Evolutionary conservation across 1,140 invertebrate species (phyloP).

Genomic region (Arion vulgaris): DNA sequence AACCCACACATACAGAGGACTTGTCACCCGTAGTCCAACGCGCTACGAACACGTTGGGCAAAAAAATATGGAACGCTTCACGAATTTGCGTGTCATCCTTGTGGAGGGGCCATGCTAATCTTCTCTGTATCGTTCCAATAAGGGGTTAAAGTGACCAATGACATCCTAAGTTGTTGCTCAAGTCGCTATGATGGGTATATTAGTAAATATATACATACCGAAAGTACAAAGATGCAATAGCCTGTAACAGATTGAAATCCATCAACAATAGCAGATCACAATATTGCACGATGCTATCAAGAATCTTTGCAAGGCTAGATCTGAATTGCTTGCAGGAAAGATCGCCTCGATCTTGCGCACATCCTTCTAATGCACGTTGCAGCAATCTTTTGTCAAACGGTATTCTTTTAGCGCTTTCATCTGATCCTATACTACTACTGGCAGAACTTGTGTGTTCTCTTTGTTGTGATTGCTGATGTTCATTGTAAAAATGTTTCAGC

Average conservation of each 20-base stretch:
- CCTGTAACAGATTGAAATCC: background rate
- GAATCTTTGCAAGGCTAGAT: background rate
- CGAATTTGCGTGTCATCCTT: no score
- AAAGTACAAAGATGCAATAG: slow-evolving; percentile 4
- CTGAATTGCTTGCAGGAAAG: background rate
- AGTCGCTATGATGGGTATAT: no score
- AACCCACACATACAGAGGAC: no score
- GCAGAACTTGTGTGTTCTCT: no score
- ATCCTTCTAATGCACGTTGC: background rate
- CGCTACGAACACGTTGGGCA: no score
- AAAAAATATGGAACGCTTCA: no score
- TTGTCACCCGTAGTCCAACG: no score
- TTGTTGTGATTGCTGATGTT: background rate
- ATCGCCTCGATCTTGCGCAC: background rate
- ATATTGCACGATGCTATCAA: background rate
- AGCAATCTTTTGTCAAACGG: background rate
- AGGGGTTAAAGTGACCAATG: no score
- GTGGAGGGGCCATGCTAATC: no score
- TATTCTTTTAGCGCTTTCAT: background rate
- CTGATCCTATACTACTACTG: background rate
- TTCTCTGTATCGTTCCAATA: no score
- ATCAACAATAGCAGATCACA: background rate
- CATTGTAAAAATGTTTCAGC: background rate
- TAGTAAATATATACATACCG: background rate
- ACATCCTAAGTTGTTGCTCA: no score